phyloP scores from a whole-genome alignment of 2,888 invertebrate genomes.

The Diplazon laetatorius region DNA sequence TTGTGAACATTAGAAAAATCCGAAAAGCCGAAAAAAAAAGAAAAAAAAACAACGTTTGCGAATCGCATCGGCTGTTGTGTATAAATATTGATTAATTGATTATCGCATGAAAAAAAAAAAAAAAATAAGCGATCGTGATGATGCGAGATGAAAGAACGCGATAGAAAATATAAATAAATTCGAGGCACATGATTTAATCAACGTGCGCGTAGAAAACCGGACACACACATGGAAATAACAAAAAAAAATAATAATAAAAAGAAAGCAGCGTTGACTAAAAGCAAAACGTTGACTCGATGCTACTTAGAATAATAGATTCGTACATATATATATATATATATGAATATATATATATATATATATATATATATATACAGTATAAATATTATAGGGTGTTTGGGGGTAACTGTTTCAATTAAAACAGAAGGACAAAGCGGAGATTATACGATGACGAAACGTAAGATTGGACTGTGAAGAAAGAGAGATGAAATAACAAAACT shows the following conservation, averaged over 20 bases:
- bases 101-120: constrained; percentile 73
- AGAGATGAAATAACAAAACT: constrained; percentile 41
- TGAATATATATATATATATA: constrained; percentile 58
- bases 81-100: constrained; percentile 71
- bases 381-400: no score
- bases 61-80: constrained; percentile 60
- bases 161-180: not conserved
- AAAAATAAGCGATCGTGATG: constrained; percentile 71
- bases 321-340: constrained; percentile 68
- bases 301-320: constrained; percentile 75
- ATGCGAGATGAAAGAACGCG: constrained; percentile 67
- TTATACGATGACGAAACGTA: constrained; percentile 49
- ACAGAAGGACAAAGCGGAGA: constrained; percentile 29
- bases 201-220: constrained; percentile 55
- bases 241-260: not conserved
- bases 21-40: constrained; percentile 17
- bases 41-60: constrained; percentile 13
- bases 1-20: constrained; percentile 39
- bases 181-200: constrained; percentile 16
- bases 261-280: constrained; percentile 45
- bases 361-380: constrained; percentile 69
- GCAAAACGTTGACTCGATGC: constrained; percentile 47
- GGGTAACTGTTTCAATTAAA: constrained; percentile 73
- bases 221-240: constrained; percentile 46
- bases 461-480: constrained; percentile 51